Evolutionary conservation across 2,113 vertebrate species (phyloP).

Genomic region (Tenrec ecaudatus): DNA sequence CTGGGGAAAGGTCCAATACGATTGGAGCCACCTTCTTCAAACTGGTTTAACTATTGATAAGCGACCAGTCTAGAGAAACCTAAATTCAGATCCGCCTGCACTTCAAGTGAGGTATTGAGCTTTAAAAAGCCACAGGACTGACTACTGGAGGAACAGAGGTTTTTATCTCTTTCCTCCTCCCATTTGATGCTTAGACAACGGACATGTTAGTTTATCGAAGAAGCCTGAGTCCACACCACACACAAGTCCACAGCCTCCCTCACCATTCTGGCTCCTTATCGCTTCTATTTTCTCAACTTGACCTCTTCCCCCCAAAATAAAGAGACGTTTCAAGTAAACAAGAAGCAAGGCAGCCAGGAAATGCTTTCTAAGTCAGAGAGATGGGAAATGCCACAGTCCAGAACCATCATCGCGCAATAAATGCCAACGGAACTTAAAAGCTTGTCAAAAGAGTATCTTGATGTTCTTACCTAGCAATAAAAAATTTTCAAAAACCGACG

Average conservation of each 20-base stretch:
- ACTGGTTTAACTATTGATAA: neutral
- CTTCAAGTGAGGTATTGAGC: neutral
- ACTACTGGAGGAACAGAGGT: neutral
- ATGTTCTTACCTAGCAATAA: neutral
- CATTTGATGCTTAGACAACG: neutral
- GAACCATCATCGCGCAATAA: neutral
- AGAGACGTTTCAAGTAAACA: constrained; percentile 4
- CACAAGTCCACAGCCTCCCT: neutral
- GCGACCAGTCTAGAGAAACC: neutral
- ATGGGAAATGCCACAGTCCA: neutral
- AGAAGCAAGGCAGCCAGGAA: neutral
- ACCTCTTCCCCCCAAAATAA: neutral
- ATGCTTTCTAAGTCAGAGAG: neutral
- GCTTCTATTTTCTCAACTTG: neutral
- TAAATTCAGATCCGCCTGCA: neutral
- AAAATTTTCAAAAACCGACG: no score
- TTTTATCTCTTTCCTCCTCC: neutral
- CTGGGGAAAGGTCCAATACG: neutral
- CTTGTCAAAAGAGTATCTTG: neutral
- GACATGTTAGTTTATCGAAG: neutral
- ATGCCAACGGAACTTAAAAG: neutral
- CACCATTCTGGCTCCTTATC: neutral
- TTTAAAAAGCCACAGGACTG: no score
- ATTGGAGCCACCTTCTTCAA: neutral
- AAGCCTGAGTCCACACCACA: neutral